phyloP scores from a whole-genome alignment of 2,113 vertebrate species.

The Monarcha castaneiventris region DNA sequence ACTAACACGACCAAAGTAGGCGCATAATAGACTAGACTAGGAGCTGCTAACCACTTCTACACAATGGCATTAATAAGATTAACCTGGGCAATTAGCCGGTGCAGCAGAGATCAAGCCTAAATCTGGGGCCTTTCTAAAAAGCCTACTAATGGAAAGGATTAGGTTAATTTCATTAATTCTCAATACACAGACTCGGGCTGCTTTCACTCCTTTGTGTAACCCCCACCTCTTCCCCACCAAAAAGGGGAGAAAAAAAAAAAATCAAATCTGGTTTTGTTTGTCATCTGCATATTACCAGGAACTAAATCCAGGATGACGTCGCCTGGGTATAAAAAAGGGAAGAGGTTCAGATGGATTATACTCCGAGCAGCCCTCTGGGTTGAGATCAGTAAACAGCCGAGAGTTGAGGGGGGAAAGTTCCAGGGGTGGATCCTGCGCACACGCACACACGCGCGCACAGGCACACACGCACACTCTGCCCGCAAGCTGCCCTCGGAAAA shows the following conservation, averaged over 20 bases:
- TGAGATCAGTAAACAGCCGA: constrained; percentile 58
- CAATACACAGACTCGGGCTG: constrained; percentile 83
- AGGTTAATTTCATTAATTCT: constrained; percentile 94
- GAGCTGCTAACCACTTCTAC: constrained; percentile 68
- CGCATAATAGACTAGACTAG: constrained; percentile 42
- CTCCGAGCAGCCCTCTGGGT: constrained; percentile 69
- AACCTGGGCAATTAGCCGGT: constrained; percentile 78
- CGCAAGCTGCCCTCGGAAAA: constrained; percentile 26
- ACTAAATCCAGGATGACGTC: constrained; percentile 89
- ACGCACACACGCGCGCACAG: constrained; percentile 20
- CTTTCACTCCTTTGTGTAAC: constrained; percentile 67
- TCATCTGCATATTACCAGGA: constrained; percentile 80
- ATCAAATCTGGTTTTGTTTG: constrained; percentile 80
- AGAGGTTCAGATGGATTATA: constrained; percentile 75
- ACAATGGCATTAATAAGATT: constrained; percentile 88
- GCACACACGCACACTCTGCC: neutral
- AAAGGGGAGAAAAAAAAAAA: constrained; percentile 61
- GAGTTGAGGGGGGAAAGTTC: constrained; percentile 66
- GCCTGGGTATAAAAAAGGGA: constrained; percentile 87
- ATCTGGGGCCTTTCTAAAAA: constrained; percentile 51
- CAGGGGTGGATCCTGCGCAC: constrained; percentile 69
- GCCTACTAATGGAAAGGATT: constrained; percentile 82
- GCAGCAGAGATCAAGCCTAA: constrained; percentile 54
- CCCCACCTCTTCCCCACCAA: constrained; percentile 27
- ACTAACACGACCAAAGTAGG: constrained; percentile 58